A percentile compares a stretch with the other conserved stretches of the same genome.
phyloP scores from a whole-genome alignment of 2,888 invertebrate species.

The Congeria kusceri region DNA sequence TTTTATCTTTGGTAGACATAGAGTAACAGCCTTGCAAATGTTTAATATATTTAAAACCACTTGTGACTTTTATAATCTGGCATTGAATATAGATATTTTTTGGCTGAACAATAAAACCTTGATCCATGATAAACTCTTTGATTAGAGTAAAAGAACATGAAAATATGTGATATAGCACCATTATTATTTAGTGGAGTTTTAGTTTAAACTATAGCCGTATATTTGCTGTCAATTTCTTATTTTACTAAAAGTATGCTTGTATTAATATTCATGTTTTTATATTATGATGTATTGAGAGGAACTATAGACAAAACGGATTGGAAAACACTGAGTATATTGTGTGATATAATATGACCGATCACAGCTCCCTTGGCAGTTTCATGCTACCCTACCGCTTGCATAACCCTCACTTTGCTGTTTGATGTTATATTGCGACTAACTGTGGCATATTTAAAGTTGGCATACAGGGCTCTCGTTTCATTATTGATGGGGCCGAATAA shows the following conservation, averaged over 20 bases:
- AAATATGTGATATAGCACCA: neutral
- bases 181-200: neutral
- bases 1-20: no score
- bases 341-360: constrained; percentile 32
- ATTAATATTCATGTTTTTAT: constrained; percentile 1
- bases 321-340: constrained; percentile 65
- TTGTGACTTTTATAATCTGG: neutral
- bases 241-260: neutral
- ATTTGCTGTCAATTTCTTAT: neutral
- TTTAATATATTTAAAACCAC: no score
- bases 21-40: no score
- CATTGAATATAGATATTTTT: no score
- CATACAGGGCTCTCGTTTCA: no score
- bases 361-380: constrained; percentile 44
- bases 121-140: no score
- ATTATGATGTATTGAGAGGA: constrained; percentile 20
- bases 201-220: neutral
- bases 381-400: constrained; percentile 3
- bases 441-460: no score
- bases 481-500: no score
- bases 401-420: neutral
- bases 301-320: constrained; percentile 33
- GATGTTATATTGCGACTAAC: no score
- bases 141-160: neutral
- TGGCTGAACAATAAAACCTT: no score